Base-by-base conservation (phyloP, 2,888 invertebrate genomes). In the Lacanobia oleracea region DNA sequence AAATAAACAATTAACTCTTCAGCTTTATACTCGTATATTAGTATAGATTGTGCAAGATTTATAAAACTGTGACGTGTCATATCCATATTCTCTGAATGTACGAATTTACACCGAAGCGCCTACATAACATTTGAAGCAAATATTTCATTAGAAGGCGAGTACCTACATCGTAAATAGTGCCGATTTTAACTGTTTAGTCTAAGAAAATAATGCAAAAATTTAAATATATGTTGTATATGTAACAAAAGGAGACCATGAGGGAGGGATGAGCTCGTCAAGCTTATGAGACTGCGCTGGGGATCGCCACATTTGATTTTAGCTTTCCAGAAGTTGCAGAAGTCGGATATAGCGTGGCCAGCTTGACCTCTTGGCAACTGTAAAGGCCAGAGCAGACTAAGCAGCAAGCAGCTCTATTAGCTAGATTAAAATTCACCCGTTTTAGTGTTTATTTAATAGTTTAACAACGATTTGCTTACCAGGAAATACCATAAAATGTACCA, bases 391-490 rank as follows among this genome's bases (percentile, higher is more conserved):
- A 27, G 8, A 50, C 48, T 2, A 50, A 50, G 8, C 8, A n/a
- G 9, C 10, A 16, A 65, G 16, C 27, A 14, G 2, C 18, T 59
- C n/a, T 66, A 3, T 6, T 2, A 54, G 12, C 18, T 43, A 48
- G 23, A 53, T 8, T 8, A 21, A 14, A 43, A 21, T 50, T 45
- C 9, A 53, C 57, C 48, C n/a, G 9, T n/a, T 69, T 40, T n/a
- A 48, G 27, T 59, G 50, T 67, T n/a, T 2, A 43, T 72, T 53
- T 40, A 56, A 40, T 21, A 21, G n/a, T 56, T 37, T 59, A 50
- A 45, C 50, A 40, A 64, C 40, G 21, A 54, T 69, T 62, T 66
- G 21, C 57, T 27, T 65, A 77, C n/a, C n/a, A 70, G 84, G 82
- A 81, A 78, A 72, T 84, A 61, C 21, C 14, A 43, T 33, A 33